Percentiles rank a stretch among this genome's conserved stretches.
Conservation (phyloP, 2,888 invertebrate species). For the Scaptodrosophila latifasciaeformis region DNA sequence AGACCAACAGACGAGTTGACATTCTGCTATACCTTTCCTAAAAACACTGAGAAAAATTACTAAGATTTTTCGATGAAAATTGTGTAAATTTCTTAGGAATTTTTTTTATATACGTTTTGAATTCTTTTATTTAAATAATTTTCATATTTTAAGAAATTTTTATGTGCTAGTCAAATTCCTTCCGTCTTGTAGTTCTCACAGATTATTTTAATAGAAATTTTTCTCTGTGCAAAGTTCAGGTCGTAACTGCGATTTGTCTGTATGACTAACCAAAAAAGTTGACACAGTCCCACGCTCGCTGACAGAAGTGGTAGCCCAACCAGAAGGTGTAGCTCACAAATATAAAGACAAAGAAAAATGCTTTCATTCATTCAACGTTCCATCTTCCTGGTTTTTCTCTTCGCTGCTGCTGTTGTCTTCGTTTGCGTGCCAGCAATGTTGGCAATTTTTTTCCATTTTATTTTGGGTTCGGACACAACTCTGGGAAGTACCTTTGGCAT, state of each 20-base stretch:
- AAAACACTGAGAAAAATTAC: too few species aligned
- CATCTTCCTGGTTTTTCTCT: constrained; percentile 9
- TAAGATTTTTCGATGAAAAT: too few species aligned
- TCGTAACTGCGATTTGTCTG: constrained; percentile 22
- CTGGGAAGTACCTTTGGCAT: constrained; percentile 49
- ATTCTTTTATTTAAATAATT: too few species aligned
- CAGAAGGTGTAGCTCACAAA: too few species aligned
- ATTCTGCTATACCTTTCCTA: too few species aligned
- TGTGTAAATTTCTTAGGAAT: too few species aligned
- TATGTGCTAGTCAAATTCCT: too few species aligned
- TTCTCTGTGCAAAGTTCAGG: too few species aligned
- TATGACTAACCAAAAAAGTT: background rate
- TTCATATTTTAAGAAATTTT: too few species aligned
- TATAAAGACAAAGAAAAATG: background rate
- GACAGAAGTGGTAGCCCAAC: background rate
- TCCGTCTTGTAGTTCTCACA: too few species aligned
- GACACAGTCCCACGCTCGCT: background rate
- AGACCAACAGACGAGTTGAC: background rate
- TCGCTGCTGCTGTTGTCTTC: constrained; percentile 18
- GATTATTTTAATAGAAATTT: too few species aligned
- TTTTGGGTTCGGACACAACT: background rate
- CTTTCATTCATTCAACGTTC: background rate
- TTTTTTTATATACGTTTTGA: too few species aligned
- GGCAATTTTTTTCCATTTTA: constrained; percentile 1
- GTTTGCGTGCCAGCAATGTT: constrained; percentile 38